phyloP scores from a whole-genome alignment of 2,113 vertebrate genomes.

The Megaptera novaeangliae region DNA sequence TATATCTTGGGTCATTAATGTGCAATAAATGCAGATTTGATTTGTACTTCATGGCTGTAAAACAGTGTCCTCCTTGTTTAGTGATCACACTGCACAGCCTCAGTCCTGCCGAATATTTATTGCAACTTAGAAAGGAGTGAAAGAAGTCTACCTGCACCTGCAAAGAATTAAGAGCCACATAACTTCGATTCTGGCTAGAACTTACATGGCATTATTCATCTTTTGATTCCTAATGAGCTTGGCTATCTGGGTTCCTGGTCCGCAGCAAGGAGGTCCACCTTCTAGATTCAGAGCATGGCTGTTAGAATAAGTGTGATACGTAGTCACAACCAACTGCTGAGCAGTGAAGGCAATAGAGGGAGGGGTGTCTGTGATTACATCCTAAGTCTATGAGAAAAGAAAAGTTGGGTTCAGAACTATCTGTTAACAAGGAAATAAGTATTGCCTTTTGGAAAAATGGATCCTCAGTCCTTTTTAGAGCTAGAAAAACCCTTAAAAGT shows the following conservation, averaged over 20 bases:
- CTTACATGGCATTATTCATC: background rate
- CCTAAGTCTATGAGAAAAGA: background rate
- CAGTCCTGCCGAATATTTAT: background rate
- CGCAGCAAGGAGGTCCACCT: background rate
- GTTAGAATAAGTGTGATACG: background rate
- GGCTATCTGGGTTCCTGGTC: background rate
- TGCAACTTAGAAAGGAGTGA: background rate
- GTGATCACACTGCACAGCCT: background rate
- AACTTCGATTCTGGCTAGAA: background rate
- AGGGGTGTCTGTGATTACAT: background rate
- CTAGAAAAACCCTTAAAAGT: background rate
- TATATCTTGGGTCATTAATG: background rate
- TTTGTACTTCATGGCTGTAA: background rate
- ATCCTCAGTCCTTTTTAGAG: background rate
- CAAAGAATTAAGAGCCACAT: background rate
- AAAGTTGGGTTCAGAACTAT: background rate
- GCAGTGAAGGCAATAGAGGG: background rate
- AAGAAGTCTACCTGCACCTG: background rate
- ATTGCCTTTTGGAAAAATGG: background rate
- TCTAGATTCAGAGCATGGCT: background rate
- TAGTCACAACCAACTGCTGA: background rate
- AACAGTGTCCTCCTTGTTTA: background rate
- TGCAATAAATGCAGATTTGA: background rate
- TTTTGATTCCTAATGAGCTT: background rate
- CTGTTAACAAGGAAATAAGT: background rate